These are phyloP conservation scores for Cynopterus brachyotis DNA, from an alignment of 2,113 vertebrate genomes.

Conservation along the genomic window DNA sequence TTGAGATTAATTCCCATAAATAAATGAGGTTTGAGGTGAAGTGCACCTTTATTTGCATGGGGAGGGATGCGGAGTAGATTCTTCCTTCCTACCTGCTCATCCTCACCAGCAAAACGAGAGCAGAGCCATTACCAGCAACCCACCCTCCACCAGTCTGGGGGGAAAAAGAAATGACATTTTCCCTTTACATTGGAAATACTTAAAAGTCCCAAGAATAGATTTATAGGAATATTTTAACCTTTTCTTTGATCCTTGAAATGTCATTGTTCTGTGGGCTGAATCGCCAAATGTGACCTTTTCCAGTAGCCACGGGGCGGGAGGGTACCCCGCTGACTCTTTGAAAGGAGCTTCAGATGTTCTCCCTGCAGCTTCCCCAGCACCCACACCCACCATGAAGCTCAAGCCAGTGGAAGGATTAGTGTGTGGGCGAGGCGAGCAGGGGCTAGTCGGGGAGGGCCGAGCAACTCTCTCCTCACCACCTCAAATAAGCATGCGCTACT, in stretches of 20 bases:
- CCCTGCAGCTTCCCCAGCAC: background rate
- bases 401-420: background rate
- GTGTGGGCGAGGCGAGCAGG: background rate
- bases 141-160: constrained; percentile 68
- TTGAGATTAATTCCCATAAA: constrained; percentile 78
- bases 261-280: constrained; percentile 89
- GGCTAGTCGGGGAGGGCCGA: accelerated
- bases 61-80: background rate
- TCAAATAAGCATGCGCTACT: background rate
- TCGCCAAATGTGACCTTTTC: constrained; percentile 86
- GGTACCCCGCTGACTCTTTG: constrained; percentile 78
- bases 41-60: constrained; percentile 69
- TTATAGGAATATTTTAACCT: constrained; percentile 93
- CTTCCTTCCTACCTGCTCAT: constrained; percentile 6
- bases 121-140: constrained; percentile 68
- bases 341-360: constrained; percentile 77
- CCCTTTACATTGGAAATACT: constrained; percentile 82
- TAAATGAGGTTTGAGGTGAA: constrained; percentile 79
- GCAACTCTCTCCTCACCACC: background rate
- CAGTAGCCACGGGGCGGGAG: constrained; percentile 77
- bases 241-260: constrained; percentile 91
- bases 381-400: background rate
- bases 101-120: constrained; percentile 51
- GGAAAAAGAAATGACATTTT: constrained; percentile 83
- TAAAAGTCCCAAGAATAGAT: constrained; percentile 87